Percentiles rank a stretch among this genome's conserved stretches.
phyloP scores from a whole-genome alignment of 2,113 vertebrate genomes.

The Malaclemys terrapin region DNA sequence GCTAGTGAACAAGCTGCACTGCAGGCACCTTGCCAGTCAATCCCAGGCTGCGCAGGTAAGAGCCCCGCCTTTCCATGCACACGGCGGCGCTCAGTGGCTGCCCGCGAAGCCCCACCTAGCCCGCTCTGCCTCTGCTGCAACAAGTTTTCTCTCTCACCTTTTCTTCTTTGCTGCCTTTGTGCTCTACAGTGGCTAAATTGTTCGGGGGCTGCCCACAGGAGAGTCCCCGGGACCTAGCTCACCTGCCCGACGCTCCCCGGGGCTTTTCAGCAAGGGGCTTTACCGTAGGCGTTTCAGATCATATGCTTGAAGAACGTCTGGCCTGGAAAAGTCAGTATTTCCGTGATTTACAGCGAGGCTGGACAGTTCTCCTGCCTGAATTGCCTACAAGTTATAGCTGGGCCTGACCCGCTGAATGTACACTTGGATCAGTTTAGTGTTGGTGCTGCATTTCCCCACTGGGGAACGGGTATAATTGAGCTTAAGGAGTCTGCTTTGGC shows the following conservation, averaged over 20 bases:
- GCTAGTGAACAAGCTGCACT: not conserved
- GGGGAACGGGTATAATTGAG: not conserved
- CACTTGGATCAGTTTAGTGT: fast-evolving
- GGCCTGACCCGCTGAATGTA: not conserved
- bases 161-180: not conserved
- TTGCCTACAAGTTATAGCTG: not conserved
- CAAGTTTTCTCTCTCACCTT: not conserved
- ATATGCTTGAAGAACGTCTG: not conserved
- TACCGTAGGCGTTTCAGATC: not conserved
- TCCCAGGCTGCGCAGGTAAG: conserved; percentile 1
- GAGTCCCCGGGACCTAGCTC: not conserved
- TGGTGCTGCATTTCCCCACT: not conserved
- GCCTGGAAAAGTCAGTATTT: not conserved
- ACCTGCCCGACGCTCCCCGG: not conserved
- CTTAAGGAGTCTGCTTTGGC: not conserved
- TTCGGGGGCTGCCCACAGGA: not conserved
- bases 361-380: not conserved
- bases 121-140: not conserved
- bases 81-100: not conserved
- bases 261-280: not conserved
- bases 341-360: not conserved
- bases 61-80: not conserved
- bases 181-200: not conserved
- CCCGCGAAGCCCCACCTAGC: not conserved
- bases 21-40: not conserved